Conservation (phyloP, 92 coral and sea anemone genomes). For the Porites rus region DNA sequence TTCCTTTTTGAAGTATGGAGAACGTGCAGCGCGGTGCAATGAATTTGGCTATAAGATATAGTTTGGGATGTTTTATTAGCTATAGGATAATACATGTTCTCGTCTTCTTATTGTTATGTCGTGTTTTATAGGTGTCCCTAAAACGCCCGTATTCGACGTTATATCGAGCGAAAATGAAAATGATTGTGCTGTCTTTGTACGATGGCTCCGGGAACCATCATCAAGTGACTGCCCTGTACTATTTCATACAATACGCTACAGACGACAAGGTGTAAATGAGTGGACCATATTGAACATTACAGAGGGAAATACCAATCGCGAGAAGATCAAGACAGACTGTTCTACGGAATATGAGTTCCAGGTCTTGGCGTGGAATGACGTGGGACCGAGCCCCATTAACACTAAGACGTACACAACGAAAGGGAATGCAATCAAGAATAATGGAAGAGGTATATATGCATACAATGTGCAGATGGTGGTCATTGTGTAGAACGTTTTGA, state of each 20-base stretch:
- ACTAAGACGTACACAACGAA: background rate
- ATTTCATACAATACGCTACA: constrained; percentile 10
- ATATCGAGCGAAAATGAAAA: too few species aligned
- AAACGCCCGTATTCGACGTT: background rate
- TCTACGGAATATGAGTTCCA: background rate
- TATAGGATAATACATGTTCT: too few species aligned
- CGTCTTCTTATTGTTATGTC: background rate
- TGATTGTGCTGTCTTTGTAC: too few species aligned
- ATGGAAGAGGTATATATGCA: background rate
- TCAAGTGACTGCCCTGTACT: constrained; percentile 12
- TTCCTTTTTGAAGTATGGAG: too few species aligned
- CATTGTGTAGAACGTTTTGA: too few species aligned
- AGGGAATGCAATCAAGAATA: background rate
- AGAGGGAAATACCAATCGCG: background rate
- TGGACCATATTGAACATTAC: background rate
- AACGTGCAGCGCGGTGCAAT: too few species aligned
- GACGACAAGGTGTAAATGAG: background rate
- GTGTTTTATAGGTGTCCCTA: background rate
- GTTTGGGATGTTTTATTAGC: too few species aligned
- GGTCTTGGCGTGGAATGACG: constrained; percentile 3
- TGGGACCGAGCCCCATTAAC: background rate
- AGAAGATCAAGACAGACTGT: background rate
- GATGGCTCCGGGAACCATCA: too few species aligned
- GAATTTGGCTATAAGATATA: too few species aligned
- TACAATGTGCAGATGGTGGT: too few species aligned